phyloP scores from a whole-genome alignment of 2,888 invertebrate species.

The Ligdia adustata region DNA sequence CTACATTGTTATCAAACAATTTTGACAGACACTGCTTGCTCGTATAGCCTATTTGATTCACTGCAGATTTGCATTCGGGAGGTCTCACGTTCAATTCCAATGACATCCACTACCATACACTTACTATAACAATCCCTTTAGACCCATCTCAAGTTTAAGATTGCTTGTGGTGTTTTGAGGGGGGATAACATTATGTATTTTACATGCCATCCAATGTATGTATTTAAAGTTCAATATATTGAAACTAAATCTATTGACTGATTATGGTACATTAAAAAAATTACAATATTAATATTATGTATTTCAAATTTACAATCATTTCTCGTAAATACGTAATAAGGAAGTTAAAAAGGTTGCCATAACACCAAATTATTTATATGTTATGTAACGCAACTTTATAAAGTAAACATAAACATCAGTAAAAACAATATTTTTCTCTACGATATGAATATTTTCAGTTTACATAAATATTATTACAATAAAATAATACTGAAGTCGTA shows the following conservation, averaged over 20 bases:
- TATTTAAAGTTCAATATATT: neutral
- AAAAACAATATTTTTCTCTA: conserved; percentile 5
- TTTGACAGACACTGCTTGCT: neutral
- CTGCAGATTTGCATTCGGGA: neutral
- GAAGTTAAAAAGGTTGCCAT: too few relatives aligned
- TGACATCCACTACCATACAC: neutral
- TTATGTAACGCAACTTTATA: neutral
- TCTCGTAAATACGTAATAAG: too few relatives aligned
- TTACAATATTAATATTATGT: too few relatives aligned
- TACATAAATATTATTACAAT: conserved; percentile 18
- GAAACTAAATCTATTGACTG: neutral
- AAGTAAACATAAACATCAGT: conserved; percentile 7
- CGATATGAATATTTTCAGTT: conserved; percentile 8
- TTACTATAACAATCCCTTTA: conserved; percentile 49
- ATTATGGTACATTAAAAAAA: conserved; percentile 10
- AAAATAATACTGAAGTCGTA: conserved; percentile 7
- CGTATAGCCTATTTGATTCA: neutral
- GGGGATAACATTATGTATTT: conserved; percentile 60
- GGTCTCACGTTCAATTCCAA: conserved; percentile 17
- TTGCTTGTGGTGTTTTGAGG: conserved; percentile 63
- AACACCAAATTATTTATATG: neutral
- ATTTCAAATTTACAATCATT: too few relatives aligned
- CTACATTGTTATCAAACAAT: too few relatives aligned
- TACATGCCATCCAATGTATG: conserved; percentile 14
- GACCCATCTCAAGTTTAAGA: conserved; percentile 56